Conservation (phyloP, 37 sponge, comb jelly and placozoan species). For the Petrosia ficiformis region DNA sequence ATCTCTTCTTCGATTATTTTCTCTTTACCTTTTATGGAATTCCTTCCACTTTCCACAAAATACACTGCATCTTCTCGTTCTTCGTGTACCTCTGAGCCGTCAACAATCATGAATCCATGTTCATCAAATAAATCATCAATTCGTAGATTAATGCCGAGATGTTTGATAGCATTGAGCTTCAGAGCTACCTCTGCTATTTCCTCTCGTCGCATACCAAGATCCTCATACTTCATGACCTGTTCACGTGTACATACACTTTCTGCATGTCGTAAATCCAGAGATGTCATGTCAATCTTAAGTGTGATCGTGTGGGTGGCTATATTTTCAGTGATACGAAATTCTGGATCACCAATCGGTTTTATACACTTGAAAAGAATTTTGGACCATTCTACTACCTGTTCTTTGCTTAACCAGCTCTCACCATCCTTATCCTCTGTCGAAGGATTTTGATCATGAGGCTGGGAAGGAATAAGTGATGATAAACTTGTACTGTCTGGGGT, state of each 20-base stretch:
- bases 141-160: conserved; percentile 43
- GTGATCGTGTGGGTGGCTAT: conserved; percentile 74
- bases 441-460: neutral
- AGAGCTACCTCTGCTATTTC: conserved; percentile 57
- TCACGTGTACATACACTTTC: conserved; percentile 11
- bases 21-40: neutral
- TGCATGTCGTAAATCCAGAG: conserved; percentile 34
- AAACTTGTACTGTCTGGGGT: too few relatives aligned
- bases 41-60: conserved; percentile 25
- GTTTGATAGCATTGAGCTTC: conserved; percentile 53
- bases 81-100: conserved; percentile 15
- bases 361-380: conserved; percentile 60
- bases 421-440: too few relatives aligned
- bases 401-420: neutral
- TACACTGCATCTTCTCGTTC: conserved; percentile 11
- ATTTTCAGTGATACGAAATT: conserved; percentile 48
- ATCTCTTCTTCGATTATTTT: neutral
- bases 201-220: conserved; percentile 40
- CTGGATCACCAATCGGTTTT: conserved; percentile 67
- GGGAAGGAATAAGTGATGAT: neutral
- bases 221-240: conserved; percentile 20
- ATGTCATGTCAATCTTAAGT: conserved; percentile 56
- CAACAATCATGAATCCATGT: conserved; percentile 39
- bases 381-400: conserved; percentile 44
- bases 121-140: conserved; percentile 70